Evolutionary conservation across 2,888 invertebrate species (phyloP), one percentile per base, ranked within the genome.

Genomic region (Drosophila gaucha): DNA sequence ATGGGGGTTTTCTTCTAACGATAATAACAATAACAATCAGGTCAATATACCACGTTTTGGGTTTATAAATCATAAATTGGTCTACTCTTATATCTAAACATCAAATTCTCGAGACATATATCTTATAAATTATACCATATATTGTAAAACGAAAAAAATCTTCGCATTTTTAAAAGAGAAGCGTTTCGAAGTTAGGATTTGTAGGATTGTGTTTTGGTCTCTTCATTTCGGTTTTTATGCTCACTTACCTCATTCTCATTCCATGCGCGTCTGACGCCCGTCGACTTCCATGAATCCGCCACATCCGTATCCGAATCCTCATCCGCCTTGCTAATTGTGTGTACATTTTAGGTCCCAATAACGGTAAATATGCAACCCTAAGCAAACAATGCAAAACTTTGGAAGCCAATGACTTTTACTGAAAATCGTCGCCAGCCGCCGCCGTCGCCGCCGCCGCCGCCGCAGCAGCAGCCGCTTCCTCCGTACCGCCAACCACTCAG

Each of bases 301-400:
- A 47, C 51, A 59, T 77, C 70, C 70, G 66, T 28, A 74, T 80
- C 79, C 83, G 73, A 56, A 69, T 80, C 76, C 79, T 75, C 62
- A 64, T 78, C 80, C 84, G 70, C 84, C 85, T 74, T 70, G 87
- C 87, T 82, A 82, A 82, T 80, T 83, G 68, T 87, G 68, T 82
- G 66, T 77, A 64, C 67, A 68, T 84, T 89, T 77, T 84, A 91
- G 94, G 94, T 91, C 94, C 94, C 89, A 95, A 96, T 94, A 95
- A 95, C 93, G 95, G 95, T 92, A 97, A 97, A 95, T 97, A 97
- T 95, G 97, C 97, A 93, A 97, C 97, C 93, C 94, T 97, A 93
- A 97, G 96, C 95, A 97, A 97, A 94, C 97, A 97, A 94, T 97
- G 97, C 95, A 97, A 97, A 94, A 97, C 97, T 90, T 94, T 97